Evolutionary conservation across 1,140 invertebrate genomes (phyloP), one percentile per base, ranked within the genome.

Genomic region (Tetragnatha versicolor): DNA sequence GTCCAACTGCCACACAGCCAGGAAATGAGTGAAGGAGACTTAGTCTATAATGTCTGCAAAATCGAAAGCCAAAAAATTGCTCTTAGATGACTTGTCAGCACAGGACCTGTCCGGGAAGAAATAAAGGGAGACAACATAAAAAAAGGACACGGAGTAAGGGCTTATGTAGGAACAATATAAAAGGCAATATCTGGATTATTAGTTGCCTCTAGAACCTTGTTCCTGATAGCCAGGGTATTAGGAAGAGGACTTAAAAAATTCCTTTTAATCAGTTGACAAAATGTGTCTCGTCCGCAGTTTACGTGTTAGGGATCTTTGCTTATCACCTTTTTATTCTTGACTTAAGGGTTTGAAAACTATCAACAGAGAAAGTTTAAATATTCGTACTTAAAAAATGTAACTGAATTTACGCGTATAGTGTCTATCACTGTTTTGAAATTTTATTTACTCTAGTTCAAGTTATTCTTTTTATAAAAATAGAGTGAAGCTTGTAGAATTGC

Each of bases 181-280:
- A 29, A 55, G 31, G 31, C 2, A 55, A 55, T 55, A 55, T 55
- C 51, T 5, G 51, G 27, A 29, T 55, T 55, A 53, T 55, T 55
- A 29, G 22, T 9, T 10, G n/a, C 1, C 20, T 9, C 20, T 22
- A 22, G 20, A 51, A 51, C 25, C n/a, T 25, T 51, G 47, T 51
- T n/a, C 25, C 5, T 2, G 7, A 53, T 53, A 53, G 22, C 14
- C 5, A 10, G 25, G 25, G 6, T 55, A 55, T 3, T 55, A 55
- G 9, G 31, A 2, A 20, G 25, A 5, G 27, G 17, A 1, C 12
- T 12, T 14, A 12, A 29, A 29, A 10, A 55, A 25, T 2, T 12
- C 12, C 17, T 55, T 55, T 12, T 55, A 27, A 55, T 29, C 51
- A 55, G n/a, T 4, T 27, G 0, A 14, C 22, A 55, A 12, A 27